Evolutionary conservation across 2,113 vertebrate species (phyloP).

Genomic region (Mesoclemmys tuberculata): DNA sequence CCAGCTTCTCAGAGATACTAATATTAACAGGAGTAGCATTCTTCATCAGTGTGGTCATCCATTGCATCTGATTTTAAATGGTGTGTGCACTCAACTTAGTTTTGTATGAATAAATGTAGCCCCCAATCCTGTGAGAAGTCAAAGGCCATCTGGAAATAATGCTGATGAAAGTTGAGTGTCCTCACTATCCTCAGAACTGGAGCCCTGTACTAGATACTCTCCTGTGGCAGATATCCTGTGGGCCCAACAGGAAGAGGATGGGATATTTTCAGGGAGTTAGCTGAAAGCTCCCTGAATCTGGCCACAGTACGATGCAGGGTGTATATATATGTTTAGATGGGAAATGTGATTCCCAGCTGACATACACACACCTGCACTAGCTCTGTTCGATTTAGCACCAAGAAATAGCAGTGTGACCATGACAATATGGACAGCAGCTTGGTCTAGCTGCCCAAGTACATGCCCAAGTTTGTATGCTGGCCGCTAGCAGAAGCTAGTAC

Average conservation of each 20-base stretch:
- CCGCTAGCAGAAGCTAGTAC: not conserved
- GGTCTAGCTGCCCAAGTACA: not conserved
- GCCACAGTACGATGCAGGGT: not conserved
- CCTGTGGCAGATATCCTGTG: not conserved
- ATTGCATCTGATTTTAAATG: not conserved
- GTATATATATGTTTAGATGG: not conserved
- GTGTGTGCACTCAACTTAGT: fast-evolving
- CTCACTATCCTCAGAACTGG: not conserved
- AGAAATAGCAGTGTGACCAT: not conserved
- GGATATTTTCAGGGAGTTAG: fast-evolving
- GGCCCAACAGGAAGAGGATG: not conserved
- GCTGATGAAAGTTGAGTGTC: not conserved
- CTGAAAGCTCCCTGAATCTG: not conserved
- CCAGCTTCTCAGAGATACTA: not conserved
- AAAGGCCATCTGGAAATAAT: not conserved
- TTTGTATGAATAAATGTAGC: not conserved
- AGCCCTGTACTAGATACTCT: not conserved
- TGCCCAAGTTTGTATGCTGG: not conserved
- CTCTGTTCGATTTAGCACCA: not conserved
- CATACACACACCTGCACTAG: not conserved
- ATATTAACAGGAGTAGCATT: not conserved
- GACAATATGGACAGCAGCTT: not conserved
- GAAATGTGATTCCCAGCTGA: not conserved
- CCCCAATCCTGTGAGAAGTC: not conserved
- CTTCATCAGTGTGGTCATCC: not conserved